Percentiles rank a stretch among this genome's conserved stretches.
phyloP scores from a whole-genome alignment of 2,113 vertebrate genomes.

The Otis tarda region DNA sequence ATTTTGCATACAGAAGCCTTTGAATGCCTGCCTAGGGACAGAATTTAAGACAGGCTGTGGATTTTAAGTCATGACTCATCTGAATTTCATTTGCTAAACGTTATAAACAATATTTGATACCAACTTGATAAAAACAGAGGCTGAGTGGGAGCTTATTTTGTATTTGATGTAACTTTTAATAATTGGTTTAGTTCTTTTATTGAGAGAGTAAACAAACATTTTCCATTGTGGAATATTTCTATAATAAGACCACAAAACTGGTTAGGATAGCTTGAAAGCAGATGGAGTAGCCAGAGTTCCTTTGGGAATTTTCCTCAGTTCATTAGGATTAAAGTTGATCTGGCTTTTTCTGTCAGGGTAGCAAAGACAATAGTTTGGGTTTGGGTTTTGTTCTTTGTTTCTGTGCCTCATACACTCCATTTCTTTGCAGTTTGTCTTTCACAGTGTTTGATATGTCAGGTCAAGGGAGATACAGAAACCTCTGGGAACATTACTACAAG shows the following conservation, averaged over 20 bases:
- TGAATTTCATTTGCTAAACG: background rate
- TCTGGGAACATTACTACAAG: conserved; percentile 99
- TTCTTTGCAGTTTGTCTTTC: conserved; percentile 88
- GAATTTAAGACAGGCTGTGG: background rate
- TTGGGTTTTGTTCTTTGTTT: background rate
- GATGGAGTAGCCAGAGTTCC: background rate
- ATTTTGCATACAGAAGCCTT: background rate
- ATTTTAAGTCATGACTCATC: background rate
- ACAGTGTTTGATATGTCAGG: conserved; percentile 99
- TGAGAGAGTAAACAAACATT: background rate
- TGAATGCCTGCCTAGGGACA: background rate
- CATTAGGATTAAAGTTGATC: background rate
- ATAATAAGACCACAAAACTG: background rate
- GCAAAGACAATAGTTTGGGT: background rate
- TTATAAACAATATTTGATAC: background rate
- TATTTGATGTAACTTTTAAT: background rate
- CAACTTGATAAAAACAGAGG: background rate
- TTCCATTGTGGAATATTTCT: background rate
- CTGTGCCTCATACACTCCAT: background rate
- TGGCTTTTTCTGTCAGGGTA: background rate
- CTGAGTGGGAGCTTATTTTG: background rate
- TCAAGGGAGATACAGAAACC: conserved; percentile 96
- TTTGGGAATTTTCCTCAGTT: background rate
- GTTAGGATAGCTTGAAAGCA: background rate
- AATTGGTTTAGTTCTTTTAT: background rate